A percentile compares a stretch with the other conserved stretches of the same genome.
These are phyloP conservation scores for Drosophila pachea DNA, from an alignment of 1,140 invertebrate species.

Conservation along the genomic window DNA sequence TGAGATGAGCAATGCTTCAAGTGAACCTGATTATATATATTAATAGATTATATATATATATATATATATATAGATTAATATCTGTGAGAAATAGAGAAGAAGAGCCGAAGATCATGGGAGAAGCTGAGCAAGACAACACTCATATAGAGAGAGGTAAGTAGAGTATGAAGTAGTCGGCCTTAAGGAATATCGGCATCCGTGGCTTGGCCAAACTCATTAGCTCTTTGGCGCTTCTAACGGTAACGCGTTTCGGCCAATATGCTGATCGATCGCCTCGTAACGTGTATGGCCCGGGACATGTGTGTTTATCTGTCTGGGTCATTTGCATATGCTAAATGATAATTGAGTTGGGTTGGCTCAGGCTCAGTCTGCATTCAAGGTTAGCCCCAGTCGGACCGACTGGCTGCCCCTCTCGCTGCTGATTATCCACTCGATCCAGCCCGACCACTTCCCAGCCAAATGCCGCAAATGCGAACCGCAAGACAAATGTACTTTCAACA, in stretches of 20 bases:
- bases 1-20: no score
- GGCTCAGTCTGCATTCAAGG: slow-evolving; percentile 43
- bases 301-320: slow-evolving; percentile 71
- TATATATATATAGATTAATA: background rate
- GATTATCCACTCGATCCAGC: slow-evolving; percentile 20
- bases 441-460: slow-evolving; percentile 30
- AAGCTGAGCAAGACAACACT: no score
- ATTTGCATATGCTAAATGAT: slow-evolving; percentile 63
- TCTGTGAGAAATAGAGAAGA: background rate
- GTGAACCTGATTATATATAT: no score
- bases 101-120: no score
- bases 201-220: slow-evolving; percentile 16
- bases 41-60: background rate
- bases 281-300: slow-evolving; percentile 37
- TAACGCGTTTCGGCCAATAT: slow-evolving; percentile 44
- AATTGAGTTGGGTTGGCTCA: slow-evolving; percentile 21
- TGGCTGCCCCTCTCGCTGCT: background rate
- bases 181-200: no score
- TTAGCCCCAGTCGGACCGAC: slow-evolving; percentile 27
- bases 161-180: background rate
- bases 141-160: no score
- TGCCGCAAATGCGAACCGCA: slow-evolving; percentile 31
- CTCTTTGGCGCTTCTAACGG: slow-evolving; percentile 64
- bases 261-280: slow-evolving; percentile 31
- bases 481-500: slow-evolving; percentile 45